Percentiles rank a stretch among this genome's conserved stretches.
Conservation (phyloP, 2,113 vertebrate species). For the Gambusia affinis region DNA sequence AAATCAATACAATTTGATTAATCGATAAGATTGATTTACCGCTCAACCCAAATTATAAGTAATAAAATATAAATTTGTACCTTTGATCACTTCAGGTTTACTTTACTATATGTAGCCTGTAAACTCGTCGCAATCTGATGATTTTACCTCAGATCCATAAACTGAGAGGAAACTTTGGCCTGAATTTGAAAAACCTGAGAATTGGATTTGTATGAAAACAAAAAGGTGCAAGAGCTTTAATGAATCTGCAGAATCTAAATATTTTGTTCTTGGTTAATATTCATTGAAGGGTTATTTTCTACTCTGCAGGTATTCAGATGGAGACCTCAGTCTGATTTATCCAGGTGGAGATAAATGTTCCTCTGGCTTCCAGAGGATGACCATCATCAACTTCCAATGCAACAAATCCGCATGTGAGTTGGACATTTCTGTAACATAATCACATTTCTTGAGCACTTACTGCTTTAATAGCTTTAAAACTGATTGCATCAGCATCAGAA, state of each 20-base stretch:
- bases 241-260: no score
- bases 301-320: conserved; percentile 89
- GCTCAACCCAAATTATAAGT: no score
- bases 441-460: not conserved
- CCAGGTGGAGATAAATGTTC: conserved; percentile 85
- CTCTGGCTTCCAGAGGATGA: conserved; percentile 94
- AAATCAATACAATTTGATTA: no score
- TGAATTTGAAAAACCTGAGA: not conserved
- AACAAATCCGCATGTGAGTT: conserved; percentile 86
- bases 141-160: not conserved
- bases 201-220: not conserved
- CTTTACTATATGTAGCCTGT: no score
- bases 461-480: not conserved
- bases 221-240: not conserved
- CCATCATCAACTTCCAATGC: conserved; percentile 94
- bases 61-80: not conserved
- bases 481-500: not conserved
- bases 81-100: not conserved
- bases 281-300: not conserved
- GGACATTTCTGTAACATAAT: not conserved
- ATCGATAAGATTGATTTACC: no score
- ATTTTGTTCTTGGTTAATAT: no score
- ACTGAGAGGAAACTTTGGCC: not conserved
- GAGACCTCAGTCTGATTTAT: conserved; percentile 92
- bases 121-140: not conserved